Evolutionary conservation across 2,797 vertebrate genomes (phyloP).

Genomic region (Anas acuta): DNA sequence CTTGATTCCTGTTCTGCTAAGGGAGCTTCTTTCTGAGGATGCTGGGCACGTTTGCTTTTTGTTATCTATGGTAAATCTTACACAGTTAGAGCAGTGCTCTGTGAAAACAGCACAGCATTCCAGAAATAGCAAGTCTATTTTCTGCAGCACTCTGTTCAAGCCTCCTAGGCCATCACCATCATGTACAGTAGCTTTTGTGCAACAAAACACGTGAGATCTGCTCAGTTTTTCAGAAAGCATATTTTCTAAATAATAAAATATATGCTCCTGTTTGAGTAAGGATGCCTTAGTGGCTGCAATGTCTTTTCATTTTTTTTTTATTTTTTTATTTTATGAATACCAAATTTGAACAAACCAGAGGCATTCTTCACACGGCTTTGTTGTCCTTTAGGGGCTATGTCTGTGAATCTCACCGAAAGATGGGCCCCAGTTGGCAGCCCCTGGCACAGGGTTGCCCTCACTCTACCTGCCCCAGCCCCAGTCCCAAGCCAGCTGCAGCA

Average conservation of each 20-base stretch:
- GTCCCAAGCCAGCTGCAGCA: not conserved
- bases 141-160: constrained; percentile 8
- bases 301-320: not conserved
- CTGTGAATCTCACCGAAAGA: not conserved
- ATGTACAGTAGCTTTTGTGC: not conserved
- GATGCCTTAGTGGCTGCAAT: not conserved
- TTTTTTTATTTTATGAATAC: not conserved
- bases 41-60: constrained; percentile 43
- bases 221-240: not conserved
- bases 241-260: not conserved
- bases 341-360: not conserved
- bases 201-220: not conserved
- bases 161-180: not conserved
- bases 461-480: not conserved
- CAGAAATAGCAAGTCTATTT: constrained; percentile 63
- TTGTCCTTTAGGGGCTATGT: not conserved
- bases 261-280: not conserved
- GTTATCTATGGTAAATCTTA: constrained; percentile 57
- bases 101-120: constrained; percentile 45
- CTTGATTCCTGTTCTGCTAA: constrained; percentile 39
- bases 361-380: not conserved
- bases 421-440: not conserved
- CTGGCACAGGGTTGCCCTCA: not conserved
- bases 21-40: constrained; percentile 38
- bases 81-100: constrained; percentile 24